Percentiles rank a stretch among this genome's conserved stretches.
phyloP scores from a whole-genome alignment of 2,113 vertebrate species.

The Cyanistes caeruleus region DNA sequence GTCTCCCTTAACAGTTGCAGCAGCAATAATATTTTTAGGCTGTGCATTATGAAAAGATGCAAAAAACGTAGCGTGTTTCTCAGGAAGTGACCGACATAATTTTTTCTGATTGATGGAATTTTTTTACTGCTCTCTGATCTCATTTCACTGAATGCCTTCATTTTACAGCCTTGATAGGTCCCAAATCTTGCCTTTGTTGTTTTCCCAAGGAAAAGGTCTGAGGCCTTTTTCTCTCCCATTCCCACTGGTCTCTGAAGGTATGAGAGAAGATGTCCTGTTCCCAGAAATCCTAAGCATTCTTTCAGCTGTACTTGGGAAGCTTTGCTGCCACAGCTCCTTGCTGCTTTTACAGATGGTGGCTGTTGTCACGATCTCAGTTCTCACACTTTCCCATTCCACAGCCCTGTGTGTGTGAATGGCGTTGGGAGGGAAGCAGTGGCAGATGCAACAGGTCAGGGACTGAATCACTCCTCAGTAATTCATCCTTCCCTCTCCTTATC shows the following conservation, averaged over 20 bases:
- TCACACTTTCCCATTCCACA: background rate
- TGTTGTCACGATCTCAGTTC: accelerated
- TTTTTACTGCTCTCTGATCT: conserved; percentile 19
- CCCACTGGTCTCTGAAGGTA: background rate
- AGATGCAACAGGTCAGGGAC: background rate
- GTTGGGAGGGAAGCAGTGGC: background rate
- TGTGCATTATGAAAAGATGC: conserved; percentile 39
- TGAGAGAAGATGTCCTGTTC: background rate
- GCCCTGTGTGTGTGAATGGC: background rate
- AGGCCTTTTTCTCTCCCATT: background rate
- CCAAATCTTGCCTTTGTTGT: background rate
- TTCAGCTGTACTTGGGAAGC: background rate
- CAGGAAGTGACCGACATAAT: background rate
- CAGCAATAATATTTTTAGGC: conserved; percentile 41
- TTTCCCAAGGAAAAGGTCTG: background rate
- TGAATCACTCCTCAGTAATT: background rate
- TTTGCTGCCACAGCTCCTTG: background rate
- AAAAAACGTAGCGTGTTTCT: background rate
- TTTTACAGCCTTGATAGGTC: background rate
- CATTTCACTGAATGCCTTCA: background rate
- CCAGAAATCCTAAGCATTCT: background rate
- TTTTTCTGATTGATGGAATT: background rate
- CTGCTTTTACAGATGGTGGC: background rate
- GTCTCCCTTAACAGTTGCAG: conserved; percentile 29
- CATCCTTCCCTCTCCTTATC: background rate